phyloP scores from a whole-genome alignment of 92 coral and sea anemone species.

The Umimayanthus chanpuru region DNA sequence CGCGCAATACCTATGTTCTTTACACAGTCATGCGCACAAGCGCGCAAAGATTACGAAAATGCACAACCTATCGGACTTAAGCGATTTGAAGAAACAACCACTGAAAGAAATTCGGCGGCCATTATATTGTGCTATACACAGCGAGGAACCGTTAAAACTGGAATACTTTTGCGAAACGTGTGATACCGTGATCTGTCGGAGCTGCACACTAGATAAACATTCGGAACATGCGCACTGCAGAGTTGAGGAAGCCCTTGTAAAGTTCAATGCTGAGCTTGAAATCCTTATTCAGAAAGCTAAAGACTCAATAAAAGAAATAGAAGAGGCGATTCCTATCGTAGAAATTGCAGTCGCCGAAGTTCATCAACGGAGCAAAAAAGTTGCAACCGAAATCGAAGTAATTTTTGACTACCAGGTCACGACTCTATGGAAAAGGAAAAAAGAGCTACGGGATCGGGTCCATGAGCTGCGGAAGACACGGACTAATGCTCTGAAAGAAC shows the following conservation, averaged over 20 bases:
- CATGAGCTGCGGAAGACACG: conserved; percentile 55
- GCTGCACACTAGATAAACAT: conserved; percentile 47
- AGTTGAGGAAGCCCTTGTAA: conserved; percentile 58
- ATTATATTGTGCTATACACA: conserved; percentile 51
- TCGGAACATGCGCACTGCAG: conserved; percentile 49
- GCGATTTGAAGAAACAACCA: conserved; percentile 60
- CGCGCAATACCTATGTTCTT: conserved; percentile 58
- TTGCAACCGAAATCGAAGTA: conserved; percentile 60
- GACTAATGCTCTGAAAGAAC: conserved; percentile 46
- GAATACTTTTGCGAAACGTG: conserved; percentile 56
- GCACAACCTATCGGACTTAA: conserved; percentile 43
- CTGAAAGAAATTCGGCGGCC: conserved; percentile 65
- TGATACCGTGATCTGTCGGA: conserved; percentile 57
- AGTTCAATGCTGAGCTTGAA: conserved; percentile 47
- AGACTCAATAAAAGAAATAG: conserved; percentile 43
- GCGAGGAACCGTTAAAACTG: conserved; percentile 37
- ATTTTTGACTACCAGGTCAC: conserved; percentile 66
- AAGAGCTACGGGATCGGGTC: conserved; percentile 60
- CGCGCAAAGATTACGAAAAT: conserved; percentile 55
- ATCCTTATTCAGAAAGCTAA: conserved; percentile 55
- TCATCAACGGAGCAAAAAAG: conserved; percentile 45
- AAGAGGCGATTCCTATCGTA: conserved; percentile 51
- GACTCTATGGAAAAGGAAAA: conserved; percentile 61
- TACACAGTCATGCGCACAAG: conserved; percentile 68
- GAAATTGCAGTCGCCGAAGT: conserved; percentile 45